Percentiles rank a stretch among this genome's conserved stretches.
phyloP scores from a whole-genome alignment of 2,888 invertebrate species.

The Chirona hameri region DNA sequence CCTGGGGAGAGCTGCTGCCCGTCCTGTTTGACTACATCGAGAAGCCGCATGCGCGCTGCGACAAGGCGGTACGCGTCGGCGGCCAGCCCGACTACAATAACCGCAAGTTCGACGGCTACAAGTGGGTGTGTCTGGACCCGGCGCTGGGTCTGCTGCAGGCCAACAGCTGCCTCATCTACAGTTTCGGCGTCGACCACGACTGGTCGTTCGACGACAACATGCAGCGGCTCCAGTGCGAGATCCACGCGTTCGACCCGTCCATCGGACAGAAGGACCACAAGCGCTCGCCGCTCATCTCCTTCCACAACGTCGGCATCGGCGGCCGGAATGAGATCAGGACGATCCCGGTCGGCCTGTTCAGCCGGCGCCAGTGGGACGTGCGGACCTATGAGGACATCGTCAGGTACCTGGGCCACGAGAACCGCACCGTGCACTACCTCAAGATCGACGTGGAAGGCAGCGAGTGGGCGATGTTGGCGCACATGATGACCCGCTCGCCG shows the following conservation, averaged over 20 bases:
- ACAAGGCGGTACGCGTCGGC: background rate
- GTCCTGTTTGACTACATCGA: background rate
- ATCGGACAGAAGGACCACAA: conserved; percentile 34
- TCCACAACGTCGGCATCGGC: conserved; percentile 38
- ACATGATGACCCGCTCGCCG: background rate
- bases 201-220: conserved; percentile 40
- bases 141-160: background rate
- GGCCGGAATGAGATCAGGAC: background rate
- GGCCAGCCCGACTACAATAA: background rate
- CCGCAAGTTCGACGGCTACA: background rate
- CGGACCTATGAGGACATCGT: conserved; percentile 44
- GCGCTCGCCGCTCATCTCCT: conserved; percentile 42
- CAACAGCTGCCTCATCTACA: conserved; percentile 33
- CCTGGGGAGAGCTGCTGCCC: background rate
- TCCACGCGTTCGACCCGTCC: conserved; percentile 46
- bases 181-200: conserved; percentile 38
- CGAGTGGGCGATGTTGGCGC: conserved; percentile 44
- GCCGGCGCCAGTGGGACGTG: conserved; percentile 42
- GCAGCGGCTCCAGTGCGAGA: conserved; percentile 43
- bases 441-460: conserved; percentile 49
- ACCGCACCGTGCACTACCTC: conserved; percentile 46
- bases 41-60: background rate
- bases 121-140: conserved; percentile 26
- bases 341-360: too few relatives aligned
- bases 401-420: conserved; percentile 43